These are phyloP conservation scores for Gila orcuttii DNA, from an alignment of 2,113 vertebrate genomes.

Conservation along the genomic window DNA sequence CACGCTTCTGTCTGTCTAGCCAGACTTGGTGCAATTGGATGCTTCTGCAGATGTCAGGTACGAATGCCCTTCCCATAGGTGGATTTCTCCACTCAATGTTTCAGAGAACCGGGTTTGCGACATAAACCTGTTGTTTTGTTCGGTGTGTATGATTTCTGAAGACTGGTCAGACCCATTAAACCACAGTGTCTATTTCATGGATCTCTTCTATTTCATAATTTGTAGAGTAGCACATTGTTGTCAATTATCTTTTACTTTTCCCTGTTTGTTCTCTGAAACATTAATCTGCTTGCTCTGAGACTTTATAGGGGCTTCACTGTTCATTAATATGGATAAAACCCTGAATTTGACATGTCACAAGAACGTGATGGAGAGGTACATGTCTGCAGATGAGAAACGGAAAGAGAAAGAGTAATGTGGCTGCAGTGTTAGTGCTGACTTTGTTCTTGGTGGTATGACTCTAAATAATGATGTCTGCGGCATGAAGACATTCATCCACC, in stretches of 20 bases:
- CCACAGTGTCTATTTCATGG: too few species aligned
- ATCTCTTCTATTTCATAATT: too few species aligned
- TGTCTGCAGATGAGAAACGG: background rate
- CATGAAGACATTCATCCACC: constrained; percentile 11
- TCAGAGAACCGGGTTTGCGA: too few species aligned
- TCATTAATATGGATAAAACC: background rate
- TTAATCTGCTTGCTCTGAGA: background rate
- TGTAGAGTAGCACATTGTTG: too few species aligned
- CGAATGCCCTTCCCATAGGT: too few species aligned
- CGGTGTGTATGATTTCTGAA: too few species aligned
- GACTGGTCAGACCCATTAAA: too few species aligned
- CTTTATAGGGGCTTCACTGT: background rate
- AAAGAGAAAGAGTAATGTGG: background rate
- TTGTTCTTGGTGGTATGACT: background rate
- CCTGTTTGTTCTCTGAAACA: background rate
- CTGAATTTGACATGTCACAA: background rate
- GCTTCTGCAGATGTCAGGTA: too few species aligned
- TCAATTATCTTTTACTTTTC: background rate
- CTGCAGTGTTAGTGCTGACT: constrained; percentile 3
- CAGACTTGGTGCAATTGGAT: too few species aligned
- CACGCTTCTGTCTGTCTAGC: too few species aligned
- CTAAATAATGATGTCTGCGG: constrained; percentile 18
- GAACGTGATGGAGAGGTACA: background rate
- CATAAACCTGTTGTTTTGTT: too few species aligned
- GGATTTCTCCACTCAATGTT: too few species aligned